These are phyloP conservation scores for Osmoderma eremita DNA, from an alignment of 2,888 invertebrate species.

Conservation along the genomic window DNA sequence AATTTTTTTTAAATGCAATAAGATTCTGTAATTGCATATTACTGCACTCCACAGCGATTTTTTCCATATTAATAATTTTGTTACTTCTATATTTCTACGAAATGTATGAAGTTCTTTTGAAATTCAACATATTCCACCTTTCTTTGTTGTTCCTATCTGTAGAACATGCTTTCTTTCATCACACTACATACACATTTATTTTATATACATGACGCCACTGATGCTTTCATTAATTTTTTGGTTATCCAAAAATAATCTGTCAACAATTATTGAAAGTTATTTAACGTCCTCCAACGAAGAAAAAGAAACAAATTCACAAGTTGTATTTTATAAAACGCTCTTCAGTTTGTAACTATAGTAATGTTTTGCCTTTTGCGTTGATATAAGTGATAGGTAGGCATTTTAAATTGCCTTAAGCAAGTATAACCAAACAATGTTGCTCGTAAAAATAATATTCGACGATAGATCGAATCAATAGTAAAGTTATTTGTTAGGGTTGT, in stretches of 20 bases:
- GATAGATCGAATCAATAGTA: conserved; percentile 8
- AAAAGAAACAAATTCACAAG: conserved; percentile 7
- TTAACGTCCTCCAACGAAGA: conserved; percentile 7
- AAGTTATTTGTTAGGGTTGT: conserved; percentile 15
- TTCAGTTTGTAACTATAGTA: conserved; percentile 7
- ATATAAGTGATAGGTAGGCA: conserved; percentile 24
- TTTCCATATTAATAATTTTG: too few relatives aligned
- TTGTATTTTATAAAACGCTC: conserved; percentile 9
- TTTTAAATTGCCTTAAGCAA: conserved; percentile 14
- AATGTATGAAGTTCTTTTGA: too few relatives aligned
- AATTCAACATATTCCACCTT: too few relatives aligned
- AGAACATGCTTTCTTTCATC: neutral
- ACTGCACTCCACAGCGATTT: too few relatives aligned
- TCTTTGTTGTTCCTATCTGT: neutral
- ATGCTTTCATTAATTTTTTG: conserved; percentile 37
- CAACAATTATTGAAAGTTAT: conserved; percentile 37
- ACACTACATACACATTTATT: neutral
- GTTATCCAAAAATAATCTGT: conserved; percentile 41
- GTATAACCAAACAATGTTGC: conserved; percentile 32
- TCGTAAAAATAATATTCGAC: neutral
- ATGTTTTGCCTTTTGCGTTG: conserved; percentile 4
- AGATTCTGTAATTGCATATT: too few relatives aligned
- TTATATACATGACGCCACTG: conserved; percentile 36
- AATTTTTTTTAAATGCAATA: too few relatives aligned
- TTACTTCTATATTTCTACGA: too few relatives aligned